Evolutionary conservation across 53 echinoderm and acorn worm species (phyloP).

Genomic region (Echinometra lucunter): DNA sequence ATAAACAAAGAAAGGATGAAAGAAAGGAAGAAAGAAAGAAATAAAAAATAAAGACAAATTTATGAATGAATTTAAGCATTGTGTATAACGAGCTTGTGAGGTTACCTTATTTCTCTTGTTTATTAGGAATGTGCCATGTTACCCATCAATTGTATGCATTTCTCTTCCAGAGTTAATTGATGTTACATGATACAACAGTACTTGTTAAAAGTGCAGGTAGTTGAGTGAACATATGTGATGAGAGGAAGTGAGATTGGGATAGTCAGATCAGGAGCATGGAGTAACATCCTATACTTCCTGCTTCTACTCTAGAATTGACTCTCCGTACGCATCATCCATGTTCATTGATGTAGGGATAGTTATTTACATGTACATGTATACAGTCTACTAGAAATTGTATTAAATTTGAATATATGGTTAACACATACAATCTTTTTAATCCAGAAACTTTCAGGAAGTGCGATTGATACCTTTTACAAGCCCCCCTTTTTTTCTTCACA

Average conservation of each 20-base stretch:
- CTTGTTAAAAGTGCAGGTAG: conserved; percentile 25
- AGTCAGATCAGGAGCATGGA: conserved; percentile 64
- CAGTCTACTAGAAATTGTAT: too few species aligned
- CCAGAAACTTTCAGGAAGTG: too few species aligned
- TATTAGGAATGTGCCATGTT: neutral
- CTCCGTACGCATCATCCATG: neutral
- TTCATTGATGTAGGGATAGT: neutral
- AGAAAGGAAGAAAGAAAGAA: too few species aligned
- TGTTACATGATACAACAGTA: neutral
- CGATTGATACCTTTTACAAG: too few species aligned
- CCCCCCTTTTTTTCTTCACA: too few species aligned
- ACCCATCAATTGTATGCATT: neutral
- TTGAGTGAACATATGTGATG: neutral
- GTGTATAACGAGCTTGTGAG: too few species aligned
- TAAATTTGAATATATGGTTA: too few species aligned
- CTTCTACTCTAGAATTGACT: conserved; percentile 49
- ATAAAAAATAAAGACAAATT: too few species aligned
- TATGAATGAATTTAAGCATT: too few species aligned
- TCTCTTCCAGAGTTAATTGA: neutral
- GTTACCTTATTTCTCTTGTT: neutral
- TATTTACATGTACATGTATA: too few species aligned
- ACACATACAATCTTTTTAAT: too few species aligned
- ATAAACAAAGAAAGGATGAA: too few species aligned
- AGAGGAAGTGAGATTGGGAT: conserved; percentile 3
- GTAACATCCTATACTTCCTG: conserved; percentile 61